phyloP scores from a whole-genome alignment of 2,797 vertebrate genomes.

The Acipenser transmontanus region DNA sequence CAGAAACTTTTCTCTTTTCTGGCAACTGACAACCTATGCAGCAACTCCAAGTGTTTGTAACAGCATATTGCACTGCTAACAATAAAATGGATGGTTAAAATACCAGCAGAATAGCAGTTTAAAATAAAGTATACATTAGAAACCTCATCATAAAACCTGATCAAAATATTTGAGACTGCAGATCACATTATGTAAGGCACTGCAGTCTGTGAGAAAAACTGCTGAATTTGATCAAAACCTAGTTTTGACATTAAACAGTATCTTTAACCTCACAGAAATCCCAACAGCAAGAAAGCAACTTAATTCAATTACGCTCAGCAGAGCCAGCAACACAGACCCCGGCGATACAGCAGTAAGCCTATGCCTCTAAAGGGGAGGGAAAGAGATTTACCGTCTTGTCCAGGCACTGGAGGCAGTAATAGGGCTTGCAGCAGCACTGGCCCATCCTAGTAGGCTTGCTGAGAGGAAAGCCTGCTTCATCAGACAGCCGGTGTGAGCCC shows the following conservation, averaged over 20 bases:
- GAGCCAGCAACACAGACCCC: slow-evolving; percentile 1
- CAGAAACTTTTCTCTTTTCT: neutral
- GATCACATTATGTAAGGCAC: neutral
- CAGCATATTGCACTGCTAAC: too few species aligned
- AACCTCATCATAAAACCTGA: too few species aligned
- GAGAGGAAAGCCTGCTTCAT: slow-evolving; percentile 43
- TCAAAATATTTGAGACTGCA: too few species aligned
- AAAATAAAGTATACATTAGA: too few species aligned
- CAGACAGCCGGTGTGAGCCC: slow-evolving; percentile 22
- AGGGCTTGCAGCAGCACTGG: slow-evolving; percentile 70
- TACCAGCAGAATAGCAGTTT: too few species aligned
- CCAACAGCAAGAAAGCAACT: too few species aligned
- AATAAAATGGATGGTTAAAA: too few species aligned
- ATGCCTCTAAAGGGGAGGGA: slow-evolving; percentile 24
- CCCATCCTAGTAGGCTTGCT: slow-evolving; percentile 58
- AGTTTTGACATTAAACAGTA: too few species aligned
- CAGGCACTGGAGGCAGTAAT: slow-evolving; percentile 61
- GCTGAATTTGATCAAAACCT: too few species aligned
- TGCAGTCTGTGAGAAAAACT: neutral
- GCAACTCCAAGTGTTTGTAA: neutral
- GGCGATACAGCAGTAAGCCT: too few species aligned
- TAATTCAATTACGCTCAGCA: too few species aligned
- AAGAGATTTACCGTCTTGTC: slow-evolving; percentile 73
- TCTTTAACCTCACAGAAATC: too few species aligned
- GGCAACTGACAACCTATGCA: neutral